Evolutionary conservation across 2,888 invertebrate species (phyloP).

Genomic region (Eurois occulta): DNA sequence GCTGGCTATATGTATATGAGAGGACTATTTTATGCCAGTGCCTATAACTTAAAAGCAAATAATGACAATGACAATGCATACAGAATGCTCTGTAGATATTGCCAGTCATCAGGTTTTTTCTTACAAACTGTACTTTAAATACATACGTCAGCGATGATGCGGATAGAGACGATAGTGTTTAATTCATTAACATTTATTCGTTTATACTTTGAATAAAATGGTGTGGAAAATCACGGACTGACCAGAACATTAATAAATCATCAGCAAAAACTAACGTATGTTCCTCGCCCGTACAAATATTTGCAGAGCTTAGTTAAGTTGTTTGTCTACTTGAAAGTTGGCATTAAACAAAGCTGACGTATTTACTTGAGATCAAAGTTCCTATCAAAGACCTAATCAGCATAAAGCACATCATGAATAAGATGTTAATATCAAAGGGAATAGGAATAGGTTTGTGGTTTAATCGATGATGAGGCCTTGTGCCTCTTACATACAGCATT

Average conservation of each 20-base stretch:
- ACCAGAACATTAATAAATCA: constrained; percentile 8
- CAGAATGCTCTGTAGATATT: neutral
- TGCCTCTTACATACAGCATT: constrained; percentile 50
- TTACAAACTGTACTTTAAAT: constrained; percentile 7
- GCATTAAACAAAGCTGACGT: constrained; percentile 25
- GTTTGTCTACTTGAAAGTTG: constrained; percentile 20
- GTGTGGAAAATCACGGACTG: constrained; percentile 48
- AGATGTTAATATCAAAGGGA: constrained; percentile 29
- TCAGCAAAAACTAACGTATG: constrained; percentile 4
- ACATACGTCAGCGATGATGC: constrained; percentile 16
- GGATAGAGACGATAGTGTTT: constrained; percentile 32
- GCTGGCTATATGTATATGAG: neutral
- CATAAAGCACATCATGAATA: constrained; percentile 20
- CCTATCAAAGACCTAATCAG: neutral
- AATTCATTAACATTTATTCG: constrained; percentile 25
- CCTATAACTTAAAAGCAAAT: neutral
- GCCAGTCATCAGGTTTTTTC: constrained; percentile 33
- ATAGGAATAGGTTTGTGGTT: constrained; percentile 41
- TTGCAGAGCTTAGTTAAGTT: constrained; percentile 15
- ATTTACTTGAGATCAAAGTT: constrained; percentile 20
- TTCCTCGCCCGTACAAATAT: constrained; percentile 16
- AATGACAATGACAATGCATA: neutral
- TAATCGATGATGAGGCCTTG: constrained; percentile 59
- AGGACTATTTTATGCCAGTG: neutral
- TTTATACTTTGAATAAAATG: constrained; percentile 33